Conservation (phyloP, 1,140 invertebrate species). For the Chlorops oryzae region DNA sequence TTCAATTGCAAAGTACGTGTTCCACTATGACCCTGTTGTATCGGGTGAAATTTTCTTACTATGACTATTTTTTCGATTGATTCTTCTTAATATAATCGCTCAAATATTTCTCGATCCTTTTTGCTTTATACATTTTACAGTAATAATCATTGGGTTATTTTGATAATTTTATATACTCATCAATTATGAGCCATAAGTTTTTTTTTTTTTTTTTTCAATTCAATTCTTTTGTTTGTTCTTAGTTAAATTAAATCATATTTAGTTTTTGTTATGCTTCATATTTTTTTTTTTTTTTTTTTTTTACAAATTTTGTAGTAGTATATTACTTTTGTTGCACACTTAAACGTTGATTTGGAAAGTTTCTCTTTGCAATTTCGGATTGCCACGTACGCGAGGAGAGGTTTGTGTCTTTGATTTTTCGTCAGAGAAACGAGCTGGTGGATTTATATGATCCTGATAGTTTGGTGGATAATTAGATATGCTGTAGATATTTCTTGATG, state of each 20-base stretch:
- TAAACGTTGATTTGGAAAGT: conserved; percentile 66
- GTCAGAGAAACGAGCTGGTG: conserved; percentile 66
- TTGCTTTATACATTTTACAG: too few relatives aligned
- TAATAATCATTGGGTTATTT: too few relatives aligned
- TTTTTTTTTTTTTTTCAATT: conserved; percentile 11
- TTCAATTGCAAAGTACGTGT: too few relatives aligned
- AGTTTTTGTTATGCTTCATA: conserved; percentile 4
- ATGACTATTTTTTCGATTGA: too few relatives aligned
- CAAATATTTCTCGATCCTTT: too few relatives aligned
- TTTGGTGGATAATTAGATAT: conserved; percentile 64
- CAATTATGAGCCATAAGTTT: conserved; percentile 13
- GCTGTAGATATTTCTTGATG: conserved; percentile 48
- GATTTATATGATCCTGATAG: conserved; percentile 69
- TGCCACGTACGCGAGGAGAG: conserved; percentile 47
- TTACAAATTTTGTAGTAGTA: conserved; percentile 9
- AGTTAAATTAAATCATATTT: conserved; percentile 14
- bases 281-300: not conserved
- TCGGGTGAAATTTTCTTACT: too few relatives aligned
- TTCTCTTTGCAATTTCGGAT: conserved; percentile 57
- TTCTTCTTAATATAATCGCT: too few relatives aligned
- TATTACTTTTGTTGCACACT: conserved; percentile 11
- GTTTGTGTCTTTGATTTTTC: conserved; percentile 50
- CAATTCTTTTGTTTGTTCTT: conserved; percentile 8
- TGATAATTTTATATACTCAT: too few relatives aligned
- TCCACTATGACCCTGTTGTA: too few relatives aligned